Evolutionary conservation across 2,888 invertebrate species (phyloP), one percentile per base, ranked within the genome.

Genomic region (Caenorhabditis virilis): DNA sequence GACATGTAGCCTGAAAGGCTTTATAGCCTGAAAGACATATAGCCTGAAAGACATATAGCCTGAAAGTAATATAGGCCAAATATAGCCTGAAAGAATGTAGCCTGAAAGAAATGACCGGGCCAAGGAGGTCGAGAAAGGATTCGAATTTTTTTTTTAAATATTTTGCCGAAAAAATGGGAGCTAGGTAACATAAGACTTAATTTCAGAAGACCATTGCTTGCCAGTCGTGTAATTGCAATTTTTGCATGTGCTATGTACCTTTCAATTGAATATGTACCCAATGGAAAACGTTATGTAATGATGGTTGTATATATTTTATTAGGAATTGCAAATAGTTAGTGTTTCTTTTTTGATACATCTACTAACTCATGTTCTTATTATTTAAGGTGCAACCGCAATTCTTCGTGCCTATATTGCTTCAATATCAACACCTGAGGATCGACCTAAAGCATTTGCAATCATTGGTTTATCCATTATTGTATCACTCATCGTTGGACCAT

Each of bases 151-250:
- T n/a, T n/a, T n/a, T n/a, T n/a, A n/a, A n/a, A n/a, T n/a, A n/a
- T n/a, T n/a, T n/a, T n/a, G n/a, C n/a, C n/a, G n/a, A n/a, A n/a
- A n/a, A n/a, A n/a, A n/a, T n/a, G n/a, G n/a, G n/a, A n/a, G n/a
- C n/a, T n/a, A n/a, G n/a, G n/a, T n/a, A n/a, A 30, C 6, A 30
- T 9, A 30, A 30, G 13, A 30, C 7, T 13, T 0, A 13, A 42
- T 25, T 72, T 57, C 47, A 70, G 72, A 55, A 45, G 45, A 1
- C 64, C 64, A 13, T 52, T 65, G 4, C 23, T 65, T 18, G 45
- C 36, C 0, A 49, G 64, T 26, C 47, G 64, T 7, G 16, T 55
- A n/a, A 49, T 65, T 22, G 59, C 64, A 11, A 30, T 59, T 0
- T 43, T 48, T 1, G 64, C 64, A 1, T 65, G 64, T 13, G 4